Evolutionary conservation across 2,113 vertebrate species (phyloP).

Genomic region (Pipra filicauda): DNA sequence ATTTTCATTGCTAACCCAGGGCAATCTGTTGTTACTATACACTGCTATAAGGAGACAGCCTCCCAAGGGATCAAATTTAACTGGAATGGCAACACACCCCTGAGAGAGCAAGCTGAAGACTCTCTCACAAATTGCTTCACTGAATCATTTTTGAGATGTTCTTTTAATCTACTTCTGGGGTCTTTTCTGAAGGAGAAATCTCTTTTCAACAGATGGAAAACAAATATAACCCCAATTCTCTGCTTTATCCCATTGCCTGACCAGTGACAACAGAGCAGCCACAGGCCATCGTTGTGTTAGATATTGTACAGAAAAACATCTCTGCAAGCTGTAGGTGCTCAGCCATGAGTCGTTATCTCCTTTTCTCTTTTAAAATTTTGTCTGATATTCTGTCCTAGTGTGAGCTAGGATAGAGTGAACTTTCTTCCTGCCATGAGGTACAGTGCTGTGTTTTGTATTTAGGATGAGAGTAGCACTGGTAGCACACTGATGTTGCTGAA

Average conservation of each 20-base stretch:
- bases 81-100: background rate
- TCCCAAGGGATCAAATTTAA: background rate
- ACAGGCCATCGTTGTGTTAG: background rate
- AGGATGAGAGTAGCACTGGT: fast-evolving
- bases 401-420: background rate
- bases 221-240: background rate
- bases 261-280: background rate
- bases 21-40: background rate
- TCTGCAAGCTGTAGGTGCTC: fast-evolving
- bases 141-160: background rate
- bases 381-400: background rate
- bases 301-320: background rate
- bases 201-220: background rate
- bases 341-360: background rate
- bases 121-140: background rate
- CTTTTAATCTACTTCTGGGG: background rate
- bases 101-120: background rate
- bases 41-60: background rate
- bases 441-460: background rate
- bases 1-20: background rate
- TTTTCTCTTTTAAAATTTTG: background rate
- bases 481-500: fast-evolving
- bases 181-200: background rate
- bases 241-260: background rate
- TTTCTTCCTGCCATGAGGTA: background rate